Base-by-base conservation (phyloP, 2,113 vertebrate species). In the Pseudorectes ferrugineus region DNA sequence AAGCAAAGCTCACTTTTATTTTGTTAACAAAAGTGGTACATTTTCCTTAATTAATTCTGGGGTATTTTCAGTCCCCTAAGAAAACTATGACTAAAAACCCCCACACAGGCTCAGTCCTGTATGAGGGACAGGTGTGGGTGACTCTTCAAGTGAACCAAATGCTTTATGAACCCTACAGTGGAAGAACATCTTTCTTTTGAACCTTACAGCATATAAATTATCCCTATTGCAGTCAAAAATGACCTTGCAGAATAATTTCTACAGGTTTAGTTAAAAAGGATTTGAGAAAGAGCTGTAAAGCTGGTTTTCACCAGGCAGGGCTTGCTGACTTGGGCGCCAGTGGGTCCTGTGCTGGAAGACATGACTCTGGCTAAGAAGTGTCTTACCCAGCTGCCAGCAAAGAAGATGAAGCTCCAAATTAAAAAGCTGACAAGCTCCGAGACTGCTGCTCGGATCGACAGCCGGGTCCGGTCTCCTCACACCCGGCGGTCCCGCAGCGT, bases 391-490 rank as follows among this genome's bases (percentile, higher is more conserved):
- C 55, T 35, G 45, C 23, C n/a, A 40, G 16, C 2, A 31, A 71
- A 61, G 59, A 31, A 35, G 61, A 17, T 6, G 40, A 57, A 35
- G 14, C 33, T 58, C 11, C 8, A 45, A 6, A 33, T 15, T 24
- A 7, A 33, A 33, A 19, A 26, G 18, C 18, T 17, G n/a, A 9
- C 29, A 20, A n/a, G 26, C n/a, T 26, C 26, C 1, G 2, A 24
- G 12, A 0, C 51, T 15, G 14, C 36, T 25, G 22, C 4, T 28
- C 9, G 5, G 40, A 23, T 2, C 7, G 14, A 10, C 21, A 26
- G n/a, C 38, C 20, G 1, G 5, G 1, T 40, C 11, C 4, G 10
- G 3, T 22, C 16, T 3, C 38, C 54, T 36, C 33, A 10, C 24
- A 3, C 25, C 9, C 33, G 2, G 28, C 8, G 5, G 7, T 49